Percentiles rank a stretch among this genome's conserved stretches.
phyloP scores from a whole-genome alignment of 2,797 vertebrate genomes.

The Peromyscus attwateri region DNA sequence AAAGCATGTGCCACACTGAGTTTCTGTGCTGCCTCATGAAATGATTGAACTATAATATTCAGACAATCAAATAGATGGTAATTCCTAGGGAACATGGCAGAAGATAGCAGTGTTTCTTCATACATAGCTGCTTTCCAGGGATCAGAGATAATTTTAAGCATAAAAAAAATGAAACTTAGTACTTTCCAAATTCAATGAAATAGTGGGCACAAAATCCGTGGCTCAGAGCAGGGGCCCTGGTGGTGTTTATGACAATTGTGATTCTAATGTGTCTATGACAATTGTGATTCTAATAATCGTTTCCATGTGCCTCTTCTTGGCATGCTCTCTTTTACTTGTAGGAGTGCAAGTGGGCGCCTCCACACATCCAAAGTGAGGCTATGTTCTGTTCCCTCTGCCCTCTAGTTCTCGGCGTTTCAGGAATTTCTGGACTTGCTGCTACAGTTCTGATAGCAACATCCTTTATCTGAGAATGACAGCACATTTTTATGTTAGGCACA shows the following conservation, averaged over 20 bases:
- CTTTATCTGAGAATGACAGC: background rate
- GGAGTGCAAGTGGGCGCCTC: background rate
- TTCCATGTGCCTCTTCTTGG: background rate
- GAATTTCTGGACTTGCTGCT: slow-evolving; percentile 55
- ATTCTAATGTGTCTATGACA: background rate
- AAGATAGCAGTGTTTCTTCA: background rate
- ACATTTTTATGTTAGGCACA: background rate
- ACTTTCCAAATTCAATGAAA: slow-evolving; percentile 18
- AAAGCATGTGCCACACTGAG: background rate
- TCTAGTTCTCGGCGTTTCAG: slow-evolving; percentile 23
- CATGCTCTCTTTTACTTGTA: background rate
- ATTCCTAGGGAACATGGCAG: background rate
- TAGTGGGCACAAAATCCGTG: background rate
- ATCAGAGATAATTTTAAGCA: slow-evolving; percentile 53
- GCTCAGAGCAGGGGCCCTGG: background rate
- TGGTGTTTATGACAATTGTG: background rate
- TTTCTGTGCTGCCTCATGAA: slow-evolving; percentile 41
- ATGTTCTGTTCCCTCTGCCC: background rate
- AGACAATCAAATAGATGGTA: slow-evolving; percentile 26
- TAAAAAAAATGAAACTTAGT: background rate
- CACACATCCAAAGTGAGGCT: background rate
- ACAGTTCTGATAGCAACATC: background rate
- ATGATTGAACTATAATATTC: background rate
- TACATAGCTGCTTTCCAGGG: slow-evolving; percentile 31
- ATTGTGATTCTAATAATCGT: background rate